Base-by-base conservation (phyloP, 2,888 invertebrate genomes). In the Diplazon laetatorius region DNA sequence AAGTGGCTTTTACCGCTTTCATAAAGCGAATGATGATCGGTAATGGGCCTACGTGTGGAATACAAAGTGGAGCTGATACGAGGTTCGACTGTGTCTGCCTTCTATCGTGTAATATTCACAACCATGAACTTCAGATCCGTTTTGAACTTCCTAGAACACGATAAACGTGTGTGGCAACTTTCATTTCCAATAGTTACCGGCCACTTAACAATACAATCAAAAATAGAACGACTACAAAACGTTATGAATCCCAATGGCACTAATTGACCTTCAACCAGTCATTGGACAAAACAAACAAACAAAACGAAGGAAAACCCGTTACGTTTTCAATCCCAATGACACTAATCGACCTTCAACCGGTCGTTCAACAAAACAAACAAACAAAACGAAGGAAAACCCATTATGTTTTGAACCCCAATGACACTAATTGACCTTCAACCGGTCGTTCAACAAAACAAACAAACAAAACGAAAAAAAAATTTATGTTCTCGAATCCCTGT, bases 21-120 rank as follows among this genome's bases (percentile, higher is more conserved):
- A n/a, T 39, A 62, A 42, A 44, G 69, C 44, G 50, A 50, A 71
- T 76, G 73, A 60, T 71, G 52, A 55, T 46, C 57, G 65, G 68
- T 72, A 75, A 78, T 72, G 72, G n/a, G 68, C 62, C 14, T 48
- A 20, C 35, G 62, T 37, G 35, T 72, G 62, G 70, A 81, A 77
- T 75, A 80, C 77, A 75, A 78, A 81, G 59, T 74, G 63, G 44
- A 71, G n/a, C 42, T 77, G 72, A 77, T 77, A 70, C 48, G 39
- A 42, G 62, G 30, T 63, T 35, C 52, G 57, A 35, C 72, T 69
- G 18, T 30, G 52, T 46, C 46, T 69, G 63, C 44, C 52, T 42
- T 37, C 46, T n/a, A n/a, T 12, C 52, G 39, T 20, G 52, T 68
- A 68, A 63, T 63, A 16, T 68, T 68, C 59, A 71, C 25, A 60